Percentiles rank a stretch among this genome's conserved stretches.
These are phyloP conservation scores for Sweltsa coloradensis DNA, from an alignment of 1,140 invertebrate genomes.

Conservation along the genomic window DNA sequence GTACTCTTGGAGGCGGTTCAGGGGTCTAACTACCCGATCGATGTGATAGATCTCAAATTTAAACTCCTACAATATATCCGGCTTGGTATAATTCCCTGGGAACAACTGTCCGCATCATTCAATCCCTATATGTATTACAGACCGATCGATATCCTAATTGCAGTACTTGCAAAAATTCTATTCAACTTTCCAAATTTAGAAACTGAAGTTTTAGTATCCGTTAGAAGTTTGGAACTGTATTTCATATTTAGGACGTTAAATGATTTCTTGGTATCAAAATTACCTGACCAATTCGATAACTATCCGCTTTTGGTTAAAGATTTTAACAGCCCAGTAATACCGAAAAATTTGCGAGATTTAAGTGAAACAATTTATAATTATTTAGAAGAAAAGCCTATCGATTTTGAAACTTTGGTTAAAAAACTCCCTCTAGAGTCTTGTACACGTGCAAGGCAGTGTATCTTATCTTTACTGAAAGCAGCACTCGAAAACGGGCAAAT, in stretches of 20 bases:
- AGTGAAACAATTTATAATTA: neutral
- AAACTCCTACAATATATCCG: neutral
- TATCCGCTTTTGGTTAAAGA: neutral
- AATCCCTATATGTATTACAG: neutral
- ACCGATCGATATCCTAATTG: neutral
- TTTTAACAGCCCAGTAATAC: neutral
- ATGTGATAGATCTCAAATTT: neutral
- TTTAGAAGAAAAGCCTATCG: neutral
- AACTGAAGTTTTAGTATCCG: neutral
- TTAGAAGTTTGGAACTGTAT: neutral
- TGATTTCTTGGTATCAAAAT: neutral
- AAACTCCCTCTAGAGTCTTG: neutral
- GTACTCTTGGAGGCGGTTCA: too few species aligned
- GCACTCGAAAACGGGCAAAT: too few species aligned
- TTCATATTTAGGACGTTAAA: neutral
- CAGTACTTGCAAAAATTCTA: neutral
- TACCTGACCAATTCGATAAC: neutral
- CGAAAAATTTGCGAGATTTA: neutral
- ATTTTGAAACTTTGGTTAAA: neutral
- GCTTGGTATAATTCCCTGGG: neutral
- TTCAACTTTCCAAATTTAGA: neutral
- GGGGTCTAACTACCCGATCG: neutral
- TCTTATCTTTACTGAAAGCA: too few species aligned
- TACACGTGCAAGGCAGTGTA: too few species aligned
- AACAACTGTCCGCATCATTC: neutral